Conservation (phyloP, 2,113 vertebrate genomes). For the Percina caprodes region DNA sequence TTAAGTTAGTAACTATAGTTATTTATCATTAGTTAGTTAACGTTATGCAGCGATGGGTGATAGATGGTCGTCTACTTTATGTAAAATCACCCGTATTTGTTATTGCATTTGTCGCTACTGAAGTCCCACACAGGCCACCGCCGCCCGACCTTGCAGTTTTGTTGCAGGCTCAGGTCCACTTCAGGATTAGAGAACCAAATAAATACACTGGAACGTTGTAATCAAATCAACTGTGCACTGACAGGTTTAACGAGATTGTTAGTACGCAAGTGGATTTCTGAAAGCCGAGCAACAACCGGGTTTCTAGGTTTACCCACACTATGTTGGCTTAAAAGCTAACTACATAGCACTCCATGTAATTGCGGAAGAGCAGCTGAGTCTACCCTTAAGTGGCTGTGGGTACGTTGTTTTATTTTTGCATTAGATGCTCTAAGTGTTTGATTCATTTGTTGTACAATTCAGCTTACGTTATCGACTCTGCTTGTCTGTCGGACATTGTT, state of each 20-base stretch:
- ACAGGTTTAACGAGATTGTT: slow-evolving; percentile 74
- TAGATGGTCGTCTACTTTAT: background rate
- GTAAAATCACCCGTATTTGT: slow-evolving; percentile 10
- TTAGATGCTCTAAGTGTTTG: background rate
- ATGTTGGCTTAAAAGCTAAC: slow-evolving; percentile 63
- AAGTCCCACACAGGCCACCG: slow-evolving; percentile 61
- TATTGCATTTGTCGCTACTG: slow-evolving; percentile 42
- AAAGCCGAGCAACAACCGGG: slow-evolving; percentile 27
- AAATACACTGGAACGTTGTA: slow-evolving; percentile 25
- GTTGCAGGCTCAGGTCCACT: slow-evolving; percentile 5
- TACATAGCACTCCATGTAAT: slow-evolving; percentile 64
- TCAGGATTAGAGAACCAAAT: slow-evolving; percentile 20
- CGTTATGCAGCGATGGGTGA: too few relatives aligned
- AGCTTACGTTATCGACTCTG: background rate
- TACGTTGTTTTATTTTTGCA: slow-evolving; percentile 39
- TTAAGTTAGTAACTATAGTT: slow-evolving; percentile 1
- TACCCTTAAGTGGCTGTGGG: slow-evolving; percentile 43
- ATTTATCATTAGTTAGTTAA: background rate
- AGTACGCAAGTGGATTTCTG: slow-evolving; percentile 80
- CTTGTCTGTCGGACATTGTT: background rate
- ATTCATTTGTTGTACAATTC: background rate
- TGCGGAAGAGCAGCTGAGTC: slow-evolving; percentile 77
- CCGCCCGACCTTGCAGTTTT: slow-evolving; percentile 78
- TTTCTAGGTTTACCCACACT: slow-evolving; percentile 32
- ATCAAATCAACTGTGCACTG: slow-evolving; percentile 65